phyloP scores from a whole-genome alignment of 2,113 vertebrate genomes.

The Suricata suricatta region DNA sequence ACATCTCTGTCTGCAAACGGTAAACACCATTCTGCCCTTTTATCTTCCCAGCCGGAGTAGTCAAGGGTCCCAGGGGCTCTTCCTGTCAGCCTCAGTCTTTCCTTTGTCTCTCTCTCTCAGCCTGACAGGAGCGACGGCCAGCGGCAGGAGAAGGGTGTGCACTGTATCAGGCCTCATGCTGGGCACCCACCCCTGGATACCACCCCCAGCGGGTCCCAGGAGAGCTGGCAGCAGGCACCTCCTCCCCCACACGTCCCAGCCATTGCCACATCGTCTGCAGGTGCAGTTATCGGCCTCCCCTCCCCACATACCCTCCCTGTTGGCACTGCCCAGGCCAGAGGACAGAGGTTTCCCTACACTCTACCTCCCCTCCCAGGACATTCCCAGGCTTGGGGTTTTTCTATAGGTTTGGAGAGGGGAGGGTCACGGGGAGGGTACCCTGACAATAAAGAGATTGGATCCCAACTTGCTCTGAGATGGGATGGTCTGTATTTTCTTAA shows the following conservation, averaged over 20 bases:
- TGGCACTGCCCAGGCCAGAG: slow-evolving; percentile 47
- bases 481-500: slow-evolving; percentile 63
- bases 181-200: slow-evolving; percentile 78
- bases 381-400: slow-evolving; percentile 58
- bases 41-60: neutral
- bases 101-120: slow-evolving; percentile 69
- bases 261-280: slow-evolving; percentile 69
- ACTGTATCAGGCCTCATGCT: slow-evolving; percentile 81
- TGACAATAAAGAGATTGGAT: slow-evolving; percentile 80
- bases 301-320: slow-evolving; percentile 64
- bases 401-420: slow-evolving; percentile 67
- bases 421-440: slow-evolving; percentile 14
- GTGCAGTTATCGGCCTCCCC: slow-evolving; percentile 72
- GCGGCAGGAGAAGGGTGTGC: slow-evolving; percentile 73
- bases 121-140: slow-evolving; percentile 73
- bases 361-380: slow-evolving; percentile 51
- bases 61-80: neutral
- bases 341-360: slow-evolving; percentile 53
- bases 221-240: slow-evolving; percentile 80
- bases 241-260: slow-evolving; percentile 74
- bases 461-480: slow-evolving; percentile 63
- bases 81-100: slow-evolving; percentile 39
- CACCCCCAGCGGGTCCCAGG: slow-evolving; percentile 80
- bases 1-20: neutral
- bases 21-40: neutral